Base-by-base conservation (phyloP, 2,888 invertebrate species). In the Melanargia galathea region DNA sequence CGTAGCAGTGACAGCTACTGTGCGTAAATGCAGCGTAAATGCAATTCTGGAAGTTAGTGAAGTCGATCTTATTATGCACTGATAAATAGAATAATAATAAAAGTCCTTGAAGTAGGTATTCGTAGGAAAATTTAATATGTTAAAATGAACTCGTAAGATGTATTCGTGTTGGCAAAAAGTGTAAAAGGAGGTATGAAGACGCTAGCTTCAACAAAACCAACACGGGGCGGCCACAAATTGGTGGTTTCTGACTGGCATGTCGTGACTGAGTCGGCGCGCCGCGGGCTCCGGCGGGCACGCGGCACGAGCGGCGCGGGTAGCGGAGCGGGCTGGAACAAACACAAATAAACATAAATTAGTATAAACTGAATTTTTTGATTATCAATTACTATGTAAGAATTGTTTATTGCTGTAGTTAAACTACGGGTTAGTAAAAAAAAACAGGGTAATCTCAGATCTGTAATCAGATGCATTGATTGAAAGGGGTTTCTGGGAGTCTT, bases 191-290 rank as follows among this genome's bases (percentile, higher is more conserved):
- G 85, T 87, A 88, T 88, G 89, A 88, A 88, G 88, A 86, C 76
- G 85, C 82, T 86, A 83, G 84, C 77, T 86, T 89, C 85, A 87
- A 88, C 87, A 90, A 91, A 91, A 90, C 90, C 90, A 91, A 90
- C 90, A 90, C 81, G 84, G 86, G 86, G 83, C 84, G 81, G 86
- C 87, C 86, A 83, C 90, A 90, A 91, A 90, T 90, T 90, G 90
- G 88, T 88, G 88, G 89, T 84, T 84, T 85, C 82, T 77, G 82
- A 80, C 84, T 78, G 81, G 83, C 84, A 81, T 83, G 87, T 90
- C 90, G 89, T 88, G 89, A 87, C 87, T 80, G 79, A 80, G 83
- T 82, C 71, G 79, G 74, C 78, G 82, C 76, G 83, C 84, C 86
- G 82, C 83, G 81, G 87, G 87, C 85, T 71, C 72, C 75, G 76